Percentiles rank a stretch among this genome's conserved stretches.
phyloP scores from a whole-genome alignment of 2,888 invertebrate genomes.

The Eupithecia inturbata region DNA sequence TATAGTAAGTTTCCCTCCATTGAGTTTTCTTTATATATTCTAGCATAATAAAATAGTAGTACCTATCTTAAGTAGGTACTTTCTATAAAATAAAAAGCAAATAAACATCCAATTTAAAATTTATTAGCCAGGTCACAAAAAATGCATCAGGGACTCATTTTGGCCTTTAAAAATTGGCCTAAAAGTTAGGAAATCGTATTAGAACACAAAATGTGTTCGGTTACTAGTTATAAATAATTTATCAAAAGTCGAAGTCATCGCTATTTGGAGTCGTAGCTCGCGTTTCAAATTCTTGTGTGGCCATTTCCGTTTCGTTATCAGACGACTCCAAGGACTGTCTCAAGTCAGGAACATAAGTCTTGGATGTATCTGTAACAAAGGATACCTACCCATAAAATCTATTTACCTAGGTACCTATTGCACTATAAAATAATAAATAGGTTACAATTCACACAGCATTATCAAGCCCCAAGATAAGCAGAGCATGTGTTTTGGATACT shows the following conservation, averaged over 20 bases:
- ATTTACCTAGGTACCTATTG: neutral
- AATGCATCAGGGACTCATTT: neutral
- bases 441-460: too few relatives aligned
- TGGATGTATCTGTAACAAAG: constrained; percentile 59
- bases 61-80: too few relatives aligned
- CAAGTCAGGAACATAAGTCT: constrained; percentile 56
- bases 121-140: neutral
- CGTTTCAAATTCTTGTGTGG: constrained; percentile 44
- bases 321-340: constrained; percentile 19
- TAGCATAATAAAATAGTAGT: too few relatives aligned
- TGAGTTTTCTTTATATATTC: too few relatives aligned
- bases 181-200: neutral
- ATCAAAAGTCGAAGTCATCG: constrained; percentile 70
- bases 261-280: constrained; percentile 58
- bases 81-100: too few relatives aligned
- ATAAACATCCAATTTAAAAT: neutral
- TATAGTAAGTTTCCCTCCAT: too few relatives aligned
- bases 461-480: too few relatives aligned
- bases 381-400: neutral
- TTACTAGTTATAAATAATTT: neutral
- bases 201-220: neutral
- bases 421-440: too few relatives aligned
- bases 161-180: neutral
- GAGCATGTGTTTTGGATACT: too few relatives aligned
- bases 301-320: constrained; percentile 30